Percentiles rank a stretch among this genome's conserved stretches.
Conservation (phyloP, 2,113 vertebrate genomes). For the Ailuropoda melanoleuca region DNA sequence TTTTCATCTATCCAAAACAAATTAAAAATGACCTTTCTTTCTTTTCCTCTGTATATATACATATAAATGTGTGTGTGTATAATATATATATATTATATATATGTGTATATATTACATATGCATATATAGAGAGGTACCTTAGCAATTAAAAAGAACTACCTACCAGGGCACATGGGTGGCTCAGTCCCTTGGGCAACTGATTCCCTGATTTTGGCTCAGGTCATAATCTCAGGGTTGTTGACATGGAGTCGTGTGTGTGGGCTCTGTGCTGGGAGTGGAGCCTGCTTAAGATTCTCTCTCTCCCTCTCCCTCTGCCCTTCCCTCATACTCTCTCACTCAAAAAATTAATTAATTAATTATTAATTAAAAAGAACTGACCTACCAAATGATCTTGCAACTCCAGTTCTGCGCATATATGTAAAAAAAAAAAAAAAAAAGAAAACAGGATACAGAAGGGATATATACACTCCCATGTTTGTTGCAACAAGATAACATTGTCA, state of each 20-base stretch:
- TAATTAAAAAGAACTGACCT: background rate
- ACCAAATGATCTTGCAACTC: background rate
- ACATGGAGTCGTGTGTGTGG: background rate
- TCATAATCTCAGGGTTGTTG: background rate
- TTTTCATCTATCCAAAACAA: background rate
- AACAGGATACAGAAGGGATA: background rate
- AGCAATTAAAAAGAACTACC: background rate
- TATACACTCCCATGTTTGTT: background rate
- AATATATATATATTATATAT: background rate
- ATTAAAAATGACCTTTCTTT: background rate
- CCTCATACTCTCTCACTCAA: background rate
- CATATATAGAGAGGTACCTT: background rate
- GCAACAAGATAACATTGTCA: background rate
- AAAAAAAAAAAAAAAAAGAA: background rate
- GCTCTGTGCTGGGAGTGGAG: background rate
- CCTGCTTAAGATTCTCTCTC: background rate
- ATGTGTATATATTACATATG: background rate
- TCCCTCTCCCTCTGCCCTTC: background rate
- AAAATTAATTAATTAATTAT: background rate
- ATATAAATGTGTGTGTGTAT: background rate
- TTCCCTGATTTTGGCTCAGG: background rate
- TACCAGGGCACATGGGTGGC: background rate
- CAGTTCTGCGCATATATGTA: background rate
- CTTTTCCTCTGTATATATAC: background rate
- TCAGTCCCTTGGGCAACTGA: background rate